Base-by-base conservation (phyloP, 2,888 invertebrate genomes). In the Pimpla rufipes region DNA sequence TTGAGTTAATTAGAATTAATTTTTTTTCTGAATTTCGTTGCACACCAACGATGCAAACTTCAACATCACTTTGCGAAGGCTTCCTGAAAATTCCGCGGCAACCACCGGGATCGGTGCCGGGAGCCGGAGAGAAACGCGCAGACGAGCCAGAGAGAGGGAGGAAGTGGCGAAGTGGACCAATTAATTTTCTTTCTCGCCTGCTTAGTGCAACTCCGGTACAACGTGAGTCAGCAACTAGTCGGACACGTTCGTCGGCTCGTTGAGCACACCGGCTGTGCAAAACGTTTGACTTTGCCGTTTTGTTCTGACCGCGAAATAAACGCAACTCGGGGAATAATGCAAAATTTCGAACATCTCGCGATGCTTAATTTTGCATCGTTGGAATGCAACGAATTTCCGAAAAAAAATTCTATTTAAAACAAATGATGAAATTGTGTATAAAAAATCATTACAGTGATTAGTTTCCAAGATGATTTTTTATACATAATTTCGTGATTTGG, bases 161-260 rank as follows among this genome's bases (percentile, higher is more conserved):
- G 75, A 80, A 75, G 62, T 66, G 68, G 62, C 68, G 62, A 80
- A 80, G 80, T 80, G 75, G 80, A 70, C 75, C 75, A 80, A 80
- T 80, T 80, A 80, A 80, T 80, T 75, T 80, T 80, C 75, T 75
- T 80, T 75, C 80, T 75, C 80, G 74, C 75, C 68, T 75, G 75
- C 80, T 80, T 59, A 75, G 80, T 70, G 75, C 68, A 64, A 59
- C 67, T 57, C 29, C 10, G 35, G 29, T 68, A 68, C 29, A 73
- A 67, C 74, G 74, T 52, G 68, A 29, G 37, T 16, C 50, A 40
- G 73, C 79, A 40, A 45, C 55, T 57, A 57, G 62, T 64, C 66
- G 37, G 71, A 79, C 79, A 73, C 79, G 64, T 73, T 73, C 73
- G 66, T 66, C 47, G 77, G 35, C 64, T 64, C 71, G 52, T 79